Percentiles rank a stretch among this genome's conserved stretches.
phyloP scores from a whole-genome alignment of 2,888 invertebrate species.

The Dermolepida albohirtum region DNA sequence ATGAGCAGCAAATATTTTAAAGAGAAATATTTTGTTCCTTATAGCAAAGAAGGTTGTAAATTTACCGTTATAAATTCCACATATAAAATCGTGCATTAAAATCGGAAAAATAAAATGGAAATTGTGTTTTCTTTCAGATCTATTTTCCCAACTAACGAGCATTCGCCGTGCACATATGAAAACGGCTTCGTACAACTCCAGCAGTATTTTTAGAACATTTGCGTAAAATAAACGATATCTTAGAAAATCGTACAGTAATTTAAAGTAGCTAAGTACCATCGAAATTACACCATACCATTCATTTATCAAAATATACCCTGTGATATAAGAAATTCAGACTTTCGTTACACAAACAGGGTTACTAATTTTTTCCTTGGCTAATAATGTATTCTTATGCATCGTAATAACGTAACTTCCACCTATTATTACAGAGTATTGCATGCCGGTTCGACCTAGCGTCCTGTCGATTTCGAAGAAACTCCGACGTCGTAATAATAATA shows the following conservation, averaged over 20 bases:
- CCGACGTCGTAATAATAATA: slow-evolving; percentile 34
- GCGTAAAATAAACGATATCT: slow-evolving; percentile 29
- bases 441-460: slow-evolving; percentile 53
- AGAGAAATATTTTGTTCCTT: too few relatives aligned
- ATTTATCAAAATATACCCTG: slow-evolving; percentile 16
- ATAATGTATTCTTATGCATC: slow-evolving; percentile 43
- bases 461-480: slow-evolving; percentile 55
- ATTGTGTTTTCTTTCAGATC: too few relatives aligned
- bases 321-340: slow-evolving; percentile 31
- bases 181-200: slow-evolving; percentile 4
- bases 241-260: slow-evolving; percentile 18
- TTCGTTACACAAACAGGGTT: slow-evolving; percentile 36
- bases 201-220: slow-evolving; percentile 30
- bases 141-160: too few relatives aligned
- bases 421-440: slow-evolving; percentile 57
- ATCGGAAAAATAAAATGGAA: too few relatives aligned
- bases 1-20: too few relatives aligned
- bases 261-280: neutral
- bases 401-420: slow-evolving; percentile 47
- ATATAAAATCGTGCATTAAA: too few relatives aligned
- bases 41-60: too few relatives aligned
- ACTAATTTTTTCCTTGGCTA: slow-evolving; percentile 36
- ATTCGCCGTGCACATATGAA: slow-evolving; percentile 15
- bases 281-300: slow-evolving; percentile 21
- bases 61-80: too few relatives aligned